phyloP scores from a whole-genome alignment of 1,140 invertebrate genomes.

The Drosophila ohnishii region DNA sequence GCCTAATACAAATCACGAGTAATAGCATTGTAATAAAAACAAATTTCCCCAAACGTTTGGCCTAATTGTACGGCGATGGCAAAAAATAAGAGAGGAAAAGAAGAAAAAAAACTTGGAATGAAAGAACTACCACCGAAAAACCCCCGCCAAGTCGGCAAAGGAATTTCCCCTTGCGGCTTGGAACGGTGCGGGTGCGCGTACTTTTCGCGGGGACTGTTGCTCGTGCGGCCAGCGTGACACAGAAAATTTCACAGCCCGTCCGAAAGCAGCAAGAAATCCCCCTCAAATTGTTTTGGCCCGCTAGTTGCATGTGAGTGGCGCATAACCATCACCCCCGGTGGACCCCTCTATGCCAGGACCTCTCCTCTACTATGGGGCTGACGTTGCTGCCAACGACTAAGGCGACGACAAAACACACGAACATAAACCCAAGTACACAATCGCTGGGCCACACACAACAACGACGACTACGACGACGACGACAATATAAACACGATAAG shows the following conservation, averaged over 20 bases:
- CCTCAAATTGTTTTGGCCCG: constrained; percentile 34
- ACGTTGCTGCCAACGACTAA: constrained; percentile 36
- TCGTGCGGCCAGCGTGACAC: constrained; percentile 66
- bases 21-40: constrained; percentile 74
- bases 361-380: constrained; percentile 12
- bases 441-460: constrained; percentile 21
- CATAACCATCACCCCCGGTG: constrained; percentile 38
- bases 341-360: background rate
- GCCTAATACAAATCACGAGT: constrained; percentile 54
- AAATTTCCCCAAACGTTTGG: constrained; percentile 74
- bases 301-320: constrained; percentile 63
- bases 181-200: constrained; percentile 16
- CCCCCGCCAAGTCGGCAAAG: constrained; percentile 2
- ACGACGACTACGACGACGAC: constrained; percentile 37
- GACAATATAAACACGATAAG: constrained; percentile 61
- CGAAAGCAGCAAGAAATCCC: constrained; percentile 30
- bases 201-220: constrained; percentile 39
- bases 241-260: constrained; percentile 50
- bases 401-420: constrained; percentile 56
- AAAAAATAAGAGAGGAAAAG: background rate
- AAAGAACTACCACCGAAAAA: constrained; percentile 16
- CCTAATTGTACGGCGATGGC: constrained; percentile 62
- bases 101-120: background rate
- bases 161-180: constrained; percentile 13
- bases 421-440: constrained; percentile 40